These are phyloP conservation scores for Prorops nasuta DNA, from an alignment of 1,140 invertebrate genomes.

Conservation along the genomic window DNA sequence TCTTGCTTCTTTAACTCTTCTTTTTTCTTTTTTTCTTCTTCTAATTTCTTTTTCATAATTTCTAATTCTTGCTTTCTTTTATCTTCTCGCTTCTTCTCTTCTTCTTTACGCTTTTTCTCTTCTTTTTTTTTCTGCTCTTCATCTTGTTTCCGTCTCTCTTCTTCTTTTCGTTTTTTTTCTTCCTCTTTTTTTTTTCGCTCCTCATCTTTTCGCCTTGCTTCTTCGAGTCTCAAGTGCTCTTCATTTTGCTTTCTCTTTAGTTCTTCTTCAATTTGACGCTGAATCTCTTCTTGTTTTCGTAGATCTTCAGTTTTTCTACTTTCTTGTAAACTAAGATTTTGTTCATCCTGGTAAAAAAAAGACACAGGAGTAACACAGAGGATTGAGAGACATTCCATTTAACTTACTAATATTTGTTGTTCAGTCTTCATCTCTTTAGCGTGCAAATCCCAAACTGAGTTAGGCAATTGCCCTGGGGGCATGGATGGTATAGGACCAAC, in stretches of 20 bases:
- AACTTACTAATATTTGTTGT: slow-evolving; percentile 54
- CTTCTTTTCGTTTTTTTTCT: slow-evolving; percentile 44
- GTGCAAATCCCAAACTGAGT: slow-evolving; percentile 50
- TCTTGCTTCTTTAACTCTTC: slow-evolving; percentile 55
- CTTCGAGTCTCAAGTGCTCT: slow-evolving; percentile 43
- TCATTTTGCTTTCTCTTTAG: slow-evolving; percentile 41
- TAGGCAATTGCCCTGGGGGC: slow-evolving; percentile 46
- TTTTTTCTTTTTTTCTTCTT: slow-evolving; percentile 55
- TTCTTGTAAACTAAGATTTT: slow-evolving; percentile 51
- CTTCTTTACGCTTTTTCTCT: slow-evolving; percentile 51
- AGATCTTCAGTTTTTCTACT: slow-evolving; percentile 48
- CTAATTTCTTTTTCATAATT: slow-evolving; percentile 48
- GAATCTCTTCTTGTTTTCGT: slow-evolving; percentile 38
- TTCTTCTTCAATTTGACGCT: slow-evolving; percentile 34
- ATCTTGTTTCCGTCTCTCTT: slow-evolving; percentile 45
- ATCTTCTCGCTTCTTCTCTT: slow-evolving; percentile 49
- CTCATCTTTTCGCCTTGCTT: slow-evolving; percentile 47
- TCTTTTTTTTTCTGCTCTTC: slow-evolving; percentile 41
- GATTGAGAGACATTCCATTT: not conserved
- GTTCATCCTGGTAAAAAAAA: slow-evolving; percentile 51
- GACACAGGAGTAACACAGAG: not conserved
- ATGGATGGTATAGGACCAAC: slow-evolving; percentile 45
- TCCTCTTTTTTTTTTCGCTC: slow-evolving; percentile 43
- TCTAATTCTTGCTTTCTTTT: slow-evolving; percentile 49
- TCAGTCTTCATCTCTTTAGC: slow-evolving; percentile 58